These are phyloP conservation scores for Sphecodes monilicornis DNA, from an alignment of 2,888 invertebrate genomes.

Conservation along the genomic window DNA sequence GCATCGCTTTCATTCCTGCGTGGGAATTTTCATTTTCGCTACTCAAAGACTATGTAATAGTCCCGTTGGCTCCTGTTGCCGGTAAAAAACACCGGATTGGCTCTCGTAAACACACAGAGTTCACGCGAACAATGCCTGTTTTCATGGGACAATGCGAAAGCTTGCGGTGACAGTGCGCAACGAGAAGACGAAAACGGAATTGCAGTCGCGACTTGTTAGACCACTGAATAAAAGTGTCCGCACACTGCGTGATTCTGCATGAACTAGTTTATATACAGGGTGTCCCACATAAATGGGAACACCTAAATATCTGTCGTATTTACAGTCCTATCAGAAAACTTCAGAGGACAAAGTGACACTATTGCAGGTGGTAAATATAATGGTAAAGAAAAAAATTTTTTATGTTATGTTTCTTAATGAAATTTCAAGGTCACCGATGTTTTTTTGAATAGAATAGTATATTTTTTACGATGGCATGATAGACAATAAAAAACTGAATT, in stretches of 20 bases:
- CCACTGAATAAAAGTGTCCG: not conserved
- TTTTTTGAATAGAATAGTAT: no score
- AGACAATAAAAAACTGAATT: no score
- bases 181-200: not conserved
- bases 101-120: not conserved
- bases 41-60: constrained; percentile 10
- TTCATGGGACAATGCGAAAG: not conserved
- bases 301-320: no score
- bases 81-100: not conserved
- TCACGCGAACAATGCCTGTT: constrained; percentile 16
- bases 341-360: no score
- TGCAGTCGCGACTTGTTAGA: not conserved
- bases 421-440: no score
- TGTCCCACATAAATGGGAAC: no score
- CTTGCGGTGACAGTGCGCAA: not conserved
- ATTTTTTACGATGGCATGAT: no score
- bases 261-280: no score
- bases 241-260: not conserved
- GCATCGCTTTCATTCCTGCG: constrained; percentile 10
- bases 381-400: no score
- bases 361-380: no score
- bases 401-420: no score
- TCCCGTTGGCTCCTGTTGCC: not conserved
- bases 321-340: no score
- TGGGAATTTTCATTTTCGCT: constrained; percentile 38